Base-by-base conservation (phyloP, 2,797 vertebrate species). In the Labeo calbasu region DNA sequence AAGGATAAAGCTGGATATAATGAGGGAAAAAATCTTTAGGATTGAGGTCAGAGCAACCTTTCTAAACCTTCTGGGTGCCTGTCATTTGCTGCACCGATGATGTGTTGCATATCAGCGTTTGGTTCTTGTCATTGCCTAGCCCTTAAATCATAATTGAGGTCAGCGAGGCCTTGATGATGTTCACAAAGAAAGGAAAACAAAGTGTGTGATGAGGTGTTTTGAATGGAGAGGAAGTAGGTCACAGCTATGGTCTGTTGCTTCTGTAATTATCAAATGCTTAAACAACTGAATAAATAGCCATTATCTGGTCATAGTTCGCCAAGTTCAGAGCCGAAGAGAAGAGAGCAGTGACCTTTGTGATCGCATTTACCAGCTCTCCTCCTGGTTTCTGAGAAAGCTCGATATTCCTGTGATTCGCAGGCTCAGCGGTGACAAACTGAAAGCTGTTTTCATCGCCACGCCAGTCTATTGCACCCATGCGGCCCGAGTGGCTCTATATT, bases 401-500 rank as follows among this genome's bases (percentile, higher is more conserved):
- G 17, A 79, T 83, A 55, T 82, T 86, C 32, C 57, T 83, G 48
- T 85, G 79, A 87, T 69, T 87, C 51, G 7, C 69, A 48, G 80
- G 71, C 71, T 78, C 75, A 83, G 81, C 69, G 4, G 32, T 55
- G 63, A 86, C 82, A 84, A 88, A 79, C 73, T 48, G 32, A 82
- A 84, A 86, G 84, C 79, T 53, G 51, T 84, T 87, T 84, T 86
- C 76, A 77, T 86, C 75, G 65, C 73, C 77, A 80, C 55, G 51
- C 65, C 57, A 79, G 82, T 63, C 55, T 76, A 65, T 77, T 79
- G 75, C 78, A 77, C 79, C 70, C 65, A 53, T 51, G 70, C 28
- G 71, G 81, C 63, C 78, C 32, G 57, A 66, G 79, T 69, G 78
- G 87, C 88, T 92, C 85, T 82, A 92, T 93, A 90, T 92, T 90